Percentiles rank a stretch among this genome's conserved stretches.
Evolutionary conservation across 1,140 invertebrate genomes (phyloP).

Genomic region (Tribolium castaneum): DNA sequence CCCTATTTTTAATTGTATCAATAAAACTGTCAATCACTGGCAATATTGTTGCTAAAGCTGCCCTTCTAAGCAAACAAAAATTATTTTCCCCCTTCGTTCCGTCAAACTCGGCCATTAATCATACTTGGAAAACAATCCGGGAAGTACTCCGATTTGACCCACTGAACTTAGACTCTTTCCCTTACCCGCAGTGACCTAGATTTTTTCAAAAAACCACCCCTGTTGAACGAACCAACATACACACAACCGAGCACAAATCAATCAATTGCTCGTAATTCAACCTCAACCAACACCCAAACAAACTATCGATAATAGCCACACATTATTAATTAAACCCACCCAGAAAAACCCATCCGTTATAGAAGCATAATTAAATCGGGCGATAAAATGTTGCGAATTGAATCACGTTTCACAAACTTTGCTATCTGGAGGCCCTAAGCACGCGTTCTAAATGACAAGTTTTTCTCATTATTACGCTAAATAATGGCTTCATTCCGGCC

Average conservation of each 20-base stretch:
- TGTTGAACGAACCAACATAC: background rate
- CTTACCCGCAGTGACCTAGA: conserved; percentile 1
- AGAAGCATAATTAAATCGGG: conserved; percentile 27
- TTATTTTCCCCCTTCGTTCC: conserved; percentile 19
- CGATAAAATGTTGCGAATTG: conserved; percentile 38
- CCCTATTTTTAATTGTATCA: conserved; percentile 30
- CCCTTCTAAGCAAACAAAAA: conserved; percentile 9
- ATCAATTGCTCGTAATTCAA: background rate
- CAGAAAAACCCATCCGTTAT: conserved; percentile 4
- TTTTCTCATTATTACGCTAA: conserved; percentile 42
- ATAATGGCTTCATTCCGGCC: conserved; percentile 38
- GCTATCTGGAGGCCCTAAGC: conserved; percentile 20
- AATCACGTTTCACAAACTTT: conserved; percentile 42
- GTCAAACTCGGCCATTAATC: conserved; percentile 16
- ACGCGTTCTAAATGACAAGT: conserved; percentile 38
- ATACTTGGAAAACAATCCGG: conserved; percentile 23
- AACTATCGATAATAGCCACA: background rate
- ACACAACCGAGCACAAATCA: background rate
- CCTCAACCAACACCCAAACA: background rate
- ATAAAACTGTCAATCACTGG: conserved; percentile 17
- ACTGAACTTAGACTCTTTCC: conserved; percentile 10
- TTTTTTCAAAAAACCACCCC: conserved; percentile 1
- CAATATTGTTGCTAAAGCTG: conserved; percentile 10
- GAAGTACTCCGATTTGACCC: conserved; percentile 17
- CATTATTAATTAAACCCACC: background rate